phyloP scores from a whole-genome alignment of 2,888 invertebrate species.

The Theretra japonica region DNA sequence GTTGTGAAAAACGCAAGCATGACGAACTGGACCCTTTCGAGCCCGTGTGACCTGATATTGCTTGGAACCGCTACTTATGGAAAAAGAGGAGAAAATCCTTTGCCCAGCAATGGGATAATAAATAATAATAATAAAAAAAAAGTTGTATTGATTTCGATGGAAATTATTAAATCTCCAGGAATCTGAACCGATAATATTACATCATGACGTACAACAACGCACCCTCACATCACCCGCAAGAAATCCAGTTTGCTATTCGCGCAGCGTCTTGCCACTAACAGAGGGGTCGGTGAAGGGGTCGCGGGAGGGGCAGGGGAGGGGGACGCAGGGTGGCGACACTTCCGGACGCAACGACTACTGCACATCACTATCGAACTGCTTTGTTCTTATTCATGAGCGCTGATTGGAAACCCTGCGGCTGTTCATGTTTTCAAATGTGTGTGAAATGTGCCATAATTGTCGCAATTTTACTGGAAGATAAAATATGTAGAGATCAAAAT shows the following conservation, averaged over 20 bases:
- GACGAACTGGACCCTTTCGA: too few species aligned
- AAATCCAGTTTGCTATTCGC: constrained; percentile 13
- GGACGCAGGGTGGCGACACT: not conserved
- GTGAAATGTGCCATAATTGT: not conserved
- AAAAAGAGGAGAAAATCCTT: too few species aligned
- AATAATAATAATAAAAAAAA: too few species aligned
- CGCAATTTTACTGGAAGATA: not conserved
- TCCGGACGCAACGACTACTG: not conserved
- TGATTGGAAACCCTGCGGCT: constrained; percentile 11
- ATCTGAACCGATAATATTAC: not conserved
- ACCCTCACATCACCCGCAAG: not conserved
- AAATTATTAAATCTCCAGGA: too few species aligned
- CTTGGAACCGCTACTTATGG: too few species aligned
- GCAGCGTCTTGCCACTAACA: constrained; percentile 20
- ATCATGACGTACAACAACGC: not conserved
- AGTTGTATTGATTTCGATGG: too few species aligned
- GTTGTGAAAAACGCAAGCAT: too few species aligned
- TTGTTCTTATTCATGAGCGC: constrained; percentile 24
- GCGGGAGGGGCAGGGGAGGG: not conserved
- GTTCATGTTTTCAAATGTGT: not conserved
- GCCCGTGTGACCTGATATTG: too few species aligned
- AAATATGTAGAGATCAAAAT: not conserved
- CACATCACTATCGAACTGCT: constrained; percentile 9
- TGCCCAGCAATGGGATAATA: too few species aligned
- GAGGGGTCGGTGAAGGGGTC: not conserved